phyloP scores from a whole-genome alignment of 2,888 invertebrate species.

The Rhagophthalmus giganteus region DNA sequence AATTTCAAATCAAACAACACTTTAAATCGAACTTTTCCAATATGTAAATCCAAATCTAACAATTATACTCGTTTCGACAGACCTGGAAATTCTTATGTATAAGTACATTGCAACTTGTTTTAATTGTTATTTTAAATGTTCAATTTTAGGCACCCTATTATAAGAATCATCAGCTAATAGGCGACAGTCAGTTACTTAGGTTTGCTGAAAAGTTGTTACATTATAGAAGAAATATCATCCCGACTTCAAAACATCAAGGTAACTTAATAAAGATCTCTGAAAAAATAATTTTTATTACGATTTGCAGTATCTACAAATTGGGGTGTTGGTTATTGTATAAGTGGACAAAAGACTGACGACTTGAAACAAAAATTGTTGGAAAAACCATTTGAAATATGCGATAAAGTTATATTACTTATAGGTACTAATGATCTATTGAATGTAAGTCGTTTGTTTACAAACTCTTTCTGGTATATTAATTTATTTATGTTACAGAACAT shows the following conservation, averaged over 20 bases:
- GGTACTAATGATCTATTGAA: constrained; percentile 26
- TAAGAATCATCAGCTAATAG: constrained; percentile 16
- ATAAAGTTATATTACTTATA: constrained; percentile 22
- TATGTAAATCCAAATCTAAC: no score
- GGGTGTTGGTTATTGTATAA: constrained; percentile 22
- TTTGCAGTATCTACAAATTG: no score
- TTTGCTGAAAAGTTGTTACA: constrained; percentile 18
- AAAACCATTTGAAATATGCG: constrained; percentile 3
- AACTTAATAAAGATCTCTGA: neutral
- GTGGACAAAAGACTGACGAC: constrained; percentile 23
- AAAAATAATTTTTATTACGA: no score
- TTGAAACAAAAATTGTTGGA: constrained; percentile 3
- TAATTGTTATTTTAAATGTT: no score
- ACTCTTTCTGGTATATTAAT: neutral
- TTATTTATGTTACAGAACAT: constrained; percentile 5
- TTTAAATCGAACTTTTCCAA: no score
- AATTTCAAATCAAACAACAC: no score
- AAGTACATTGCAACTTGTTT: no score
- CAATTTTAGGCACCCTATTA: constrained; percentile 7
- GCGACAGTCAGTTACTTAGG: constrained; percentile 23
- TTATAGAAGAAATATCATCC: neutral
- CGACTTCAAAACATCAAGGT: no score
- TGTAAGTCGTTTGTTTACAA: constrained; percentile 9
- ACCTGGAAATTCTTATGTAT: no score
- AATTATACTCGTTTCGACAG: no score